These are phyloP conservation scores for Caenorhabditis virilis DNA, from an alignment of 2,888 invertebrate genomes.

Conservation along the genomic window DNA sequence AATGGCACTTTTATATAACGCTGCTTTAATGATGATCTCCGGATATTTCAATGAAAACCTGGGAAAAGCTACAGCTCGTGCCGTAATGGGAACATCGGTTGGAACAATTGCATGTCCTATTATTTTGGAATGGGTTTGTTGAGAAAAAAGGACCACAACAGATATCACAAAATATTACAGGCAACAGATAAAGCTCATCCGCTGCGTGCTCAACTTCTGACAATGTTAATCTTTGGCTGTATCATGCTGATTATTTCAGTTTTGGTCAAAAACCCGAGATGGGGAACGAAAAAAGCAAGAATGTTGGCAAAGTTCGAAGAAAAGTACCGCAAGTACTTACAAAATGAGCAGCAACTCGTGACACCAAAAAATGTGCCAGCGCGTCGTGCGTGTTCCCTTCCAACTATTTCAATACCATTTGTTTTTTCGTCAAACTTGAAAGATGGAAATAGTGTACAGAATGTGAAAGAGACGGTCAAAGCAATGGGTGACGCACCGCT, in stretches of 20 bases:
- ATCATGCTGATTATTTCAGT: conserved; percentile 73
- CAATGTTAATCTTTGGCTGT: conserved; percentile 72
- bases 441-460: conserved; percentile 14
- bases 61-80: conserved; percentile 78
- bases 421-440: background rate
- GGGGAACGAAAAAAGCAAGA: conserved; percentile 71
- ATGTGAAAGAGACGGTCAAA: conserved; percentile 20
- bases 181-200: background rate
- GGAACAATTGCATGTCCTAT: conserved; percentile 87
- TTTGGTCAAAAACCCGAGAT: conserved; percentile 84
- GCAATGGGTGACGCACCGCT: conserved; percentile 20
- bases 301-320: conserved; percentile 15
- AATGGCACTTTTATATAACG: conserved; percentile 74
- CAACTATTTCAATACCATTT: background rate
- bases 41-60: conserved; percentile 80
- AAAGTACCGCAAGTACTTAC: conserved; percentile 5
- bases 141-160: no score
- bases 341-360: no score
- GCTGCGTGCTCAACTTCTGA: conserved; percentile 1
- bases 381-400: conserved; percentile 4
- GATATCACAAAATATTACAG: no score
- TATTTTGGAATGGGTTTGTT: no score
- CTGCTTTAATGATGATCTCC: conserved; percentile 87
- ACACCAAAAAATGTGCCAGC: background rate
- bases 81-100: conserved; percentile 69